phyloP scores from a whole-genome alignment of 2,888 invertebrate species.

The Emmelina monodactyla region DNA sequence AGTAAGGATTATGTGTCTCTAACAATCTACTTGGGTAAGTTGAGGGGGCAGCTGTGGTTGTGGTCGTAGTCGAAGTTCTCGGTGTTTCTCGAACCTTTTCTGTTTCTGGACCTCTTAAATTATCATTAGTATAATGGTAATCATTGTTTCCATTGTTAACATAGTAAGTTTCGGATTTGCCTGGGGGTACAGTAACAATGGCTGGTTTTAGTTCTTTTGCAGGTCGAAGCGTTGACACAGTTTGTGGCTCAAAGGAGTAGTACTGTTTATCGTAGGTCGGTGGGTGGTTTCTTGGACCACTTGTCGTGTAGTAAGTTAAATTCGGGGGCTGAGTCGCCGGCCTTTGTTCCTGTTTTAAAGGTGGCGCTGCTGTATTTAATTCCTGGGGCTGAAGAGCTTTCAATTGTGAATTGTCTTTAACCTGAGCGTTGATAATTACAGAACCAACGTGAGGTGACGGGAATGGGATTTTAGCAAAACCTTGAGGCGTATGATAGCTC shows the following conservation, averaged over 20 bases:
- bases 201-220: slow-evolving; percentile 24
- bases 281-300: slow-evolving; percentile 34
- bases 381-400: slow-evolving; percentile 23
- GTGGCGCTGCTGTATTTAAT: slow-evolving; percentile 26
- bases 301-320: slow-evolving; percentile 48
- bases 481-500: slow-evolving; percentile 83
- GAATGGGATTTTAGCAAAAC: slow-evolving; percentile 85
- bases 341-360: slow-evolving; percentile 31
- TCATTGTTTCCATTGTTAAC: slow-evolving; percentile 29
- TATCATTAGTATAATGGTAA: slow-evolving; percentile 28
- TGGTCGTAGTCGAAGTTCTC: slow-evolving; percentile 25
- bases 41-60: slow-evolving; percentile 37
- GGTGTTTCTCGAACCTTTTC: slow-evolving; percentile 26
- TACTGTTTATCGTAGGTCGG: slow-evolving; percentile 34
- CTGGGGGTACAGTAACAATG: slow-evolving; percentile 22
- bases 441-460: slow-evolving; percentile 89
- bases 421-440: slow-evolving; percentile 74
- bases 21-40: slow-evolving; percentile 46
- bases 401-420: slow-evolving; percentile 28
- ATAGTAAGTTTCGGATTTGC: slow-evolving; percentile 39
- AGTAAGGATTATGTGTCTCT: slow-evolving; percentile 58
- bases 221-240: slow-evolving; percentile 37
- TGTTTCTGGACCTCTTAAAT: slow-evolving; percentile 29
- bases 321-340: slow-evolving; percentile 45
- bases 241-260: slow-evolving; percentile 52